Percentiles rank a stretch among this genome's conserved stretches.
Conservation (phyloP, 2,888 invertebrate species). For the Molorchus minor region DNA sequence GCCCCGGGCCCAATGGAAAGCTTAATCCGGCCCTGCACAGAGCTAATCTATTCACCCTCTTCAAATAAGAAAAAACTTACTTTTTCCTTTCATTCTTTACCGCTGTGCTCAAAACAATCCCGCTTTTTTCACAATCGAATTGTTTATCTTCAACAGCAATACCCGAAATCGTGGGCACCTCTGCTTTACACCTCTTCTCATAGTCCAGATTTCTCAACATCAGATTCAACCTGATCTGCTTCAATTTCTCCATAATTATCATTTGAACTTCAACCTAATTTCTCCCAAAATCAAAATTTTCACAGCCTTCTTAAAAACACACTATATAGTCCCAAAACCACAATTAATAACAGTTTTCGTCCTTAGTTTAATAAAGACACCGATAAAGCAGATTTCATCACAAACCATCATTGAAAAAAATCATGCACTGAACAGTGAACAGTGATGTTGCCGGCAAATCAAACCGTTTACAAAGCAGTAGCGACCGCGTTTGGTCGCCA, state of each 20-base stretch:
- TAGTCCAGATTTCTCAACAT: not conserved
- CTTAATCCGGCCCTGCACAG: too few relatives aligned
- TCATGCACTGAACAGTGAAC: too few relatives aligned
- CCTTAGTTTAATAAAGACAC: not conserved
- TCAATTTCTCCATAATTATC: slow-evolving; percentile 7
- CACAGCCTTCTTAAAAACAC: not conserved
- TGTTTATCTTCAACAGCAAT: slow-evolving; percentile 8
- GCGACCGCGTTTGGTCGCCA: not conserved
- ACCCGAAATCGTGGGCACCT: slow-evolving; percentile 8
- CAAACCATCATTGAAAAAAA: not conserved
- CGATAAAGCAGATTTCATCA: not conserved
- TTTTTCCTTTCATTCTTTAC: slow-evolving; percentile 8
- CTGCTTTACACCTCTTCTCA: slow-evolving; percentile 5
- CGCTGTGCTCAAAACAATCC: not conserved
- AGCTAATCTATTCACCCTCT: too few relatives aligned
- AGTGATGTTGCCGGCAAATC: too few relatives aligned
- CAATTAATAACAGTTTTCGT: not conserved
- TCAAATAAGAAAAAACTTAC: slow-evolving; percentile 11
- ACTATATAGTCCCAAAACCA: not conserved
- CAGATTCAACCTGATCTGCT: not conserved
- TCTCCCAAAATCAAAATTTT: too few relatives aligned
- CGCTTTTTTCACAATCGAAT: not conserved
- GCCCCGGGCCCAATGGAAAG: not conserved
- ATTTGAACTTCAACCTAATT: not conserved
- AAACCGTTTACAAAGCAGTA: not conserved